Base-by-base conservation (phyloP, 2,113 vertebrate genomes). In the Scatophagus argus region DNA sequence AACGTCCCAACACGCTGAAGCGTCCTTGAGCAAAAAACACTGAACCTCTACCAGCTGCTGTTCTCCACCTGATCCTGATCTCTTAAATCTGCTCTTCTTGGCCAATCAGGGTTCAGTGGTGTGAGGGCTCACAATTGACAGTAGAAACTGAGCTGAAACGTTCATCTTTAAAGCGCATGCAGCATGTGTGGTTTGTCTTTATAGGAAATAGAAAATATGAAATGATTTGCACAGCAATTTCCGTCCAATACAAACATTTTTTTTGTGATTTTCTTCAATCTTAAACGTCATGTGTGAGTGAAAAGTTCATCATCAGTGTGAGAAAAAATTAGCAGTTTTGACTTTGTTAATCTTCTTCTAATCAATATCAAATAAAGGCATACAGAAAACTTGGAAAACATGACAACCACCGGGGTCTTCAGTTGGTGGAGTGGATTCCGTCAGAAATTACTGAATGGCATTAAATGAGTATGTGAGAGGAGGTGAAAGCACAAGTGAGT, bases 1-100 rank as follows among this genome's bases (percentile, higher is more conserved):
- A 49, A 46, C 5, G 3, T 4, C 7, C 1, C 12, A 14, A 32
- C 70, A 61, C 64, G 7, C n/a, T 43, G 4, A 51, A 65, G 60
- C 65, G 51, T 56, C 43, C 60, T 73, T 79, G 52, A 58, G 31
- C 23, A 55, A 71, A 55, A 71, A 79, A 55, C 36, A 36, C 34
- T 52, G 55, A 52, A 12, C 34, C 36, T 69, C 16, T 5, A 71
- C 51, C 51, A 82, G 65, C 59, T 63, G 49, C 58, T 58, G 14
- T 70, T 64, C 39, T 32, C 1, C 34, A 70, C 51, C 38, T 82
- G 59, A 65, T 21, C 2, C 29, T 83, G 61, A 39, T 39, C 61
- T 59, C 36, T 65, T 21, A 75, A 51, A 52, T 32, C 64, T 65
- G 44, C 38, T 59, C 23, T 19, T 29, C 23, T 69, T 10, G 46